Evolutionary conservation across 2,797 vertebrate genomes (phyloP), one percentile per base, ranked within the genome.

Genomic region (Phrynocephalus vlangalii): DNA sequence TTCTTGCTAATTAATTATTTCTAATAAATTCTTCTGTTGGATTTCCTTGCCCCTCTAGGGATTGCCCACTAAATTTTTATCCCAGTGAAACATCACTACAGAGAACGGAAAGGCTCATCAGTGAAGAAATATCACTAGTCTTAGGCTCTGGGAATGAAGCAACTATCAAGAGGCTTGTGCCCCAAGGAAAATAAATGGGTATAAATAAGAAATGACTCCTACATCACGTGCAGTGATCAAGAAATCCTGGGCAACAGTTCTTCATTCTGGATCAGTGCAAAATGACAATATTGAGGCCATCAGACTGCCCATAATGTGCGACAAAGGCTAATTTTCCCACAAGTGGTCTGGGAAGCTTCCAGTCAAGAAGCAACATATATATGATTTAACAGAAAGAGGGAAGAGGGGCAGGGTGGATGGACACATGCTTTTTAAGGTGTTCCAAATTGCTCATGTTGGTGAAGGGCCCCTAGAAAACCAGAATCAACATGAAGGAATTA

Each of bases 381-480:
- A 52, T 78, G 38, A 77, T 48, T 72, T 72, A 48, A 56, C 71
- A 88, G 52, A 18, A 63, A 44, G 2, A 5, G 50, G 4, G 15
- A 5, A 44, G 60, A 18, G 60, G 60, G 13, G 16, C 16, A 10
- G 52, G 52, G 52, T 56, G 52, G 52, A 7, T 56, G 18, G 5
- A 63, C 60, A 63, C 60, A 5, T 63, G 18, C 22, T 6, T 71
- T 82, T 28, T 68, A 68, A 56, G 52, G 9, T 66, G 48, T 79
- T 79, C 67, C 63, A 33, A 84, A 60, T 22, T 60, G 73, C 24
- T 83, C 56, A 63, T 72, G 87, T 88, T 72, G 67, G 71, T 71
- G 78, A 84, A 79, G 70, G 33, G 18, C 24, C 30, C 78, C 28
- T 83, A 60, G 79, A n/a, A 83, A 83, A 83, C 26, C 75, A 83